phyloP scores from a whole-genome alignment of 2,113 vertebrate species.

The Raja brachyura region DNA sequence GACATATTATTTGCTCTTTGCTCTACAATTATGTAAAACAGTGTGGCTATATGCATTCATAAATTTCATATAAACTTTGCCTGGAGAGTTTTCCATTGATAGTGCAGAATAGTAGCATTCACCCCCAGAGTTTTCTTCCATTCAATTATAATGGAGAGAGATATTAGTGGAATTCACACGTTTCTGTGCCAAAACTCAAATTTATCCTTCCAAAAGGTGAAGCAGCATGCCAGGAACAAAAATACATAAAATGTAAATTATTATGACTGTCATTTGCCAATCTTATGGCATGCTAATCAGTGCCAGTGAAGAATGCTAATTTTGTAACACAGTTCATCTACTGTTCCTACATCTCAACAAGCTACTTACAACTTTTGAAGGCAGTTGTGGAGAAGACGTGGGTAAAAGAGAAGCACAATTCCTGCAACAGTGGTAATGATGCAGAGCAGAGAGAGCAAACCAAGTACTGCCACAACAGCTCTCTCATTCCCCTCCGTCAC shows the following conservation, averaged over 20 bases:
- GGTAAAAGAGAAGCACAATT: not conserved
- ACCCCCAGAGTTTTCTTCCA: not conserved
- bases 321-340: not conserved
- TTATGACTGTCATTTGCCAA: not conserved
- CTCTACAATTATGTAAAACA: not conserved
- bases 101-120: not conserved
- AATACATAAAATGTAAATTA: not conserved
- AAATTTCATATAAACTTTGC: not conserved
- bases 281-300: not conserved
- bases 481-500: slow-evolving; percentile 11
- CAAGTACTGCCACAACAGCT: slow-evolving; percentile 32
- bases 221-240: not conserved
- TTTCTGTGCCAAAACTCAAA: not conserved
- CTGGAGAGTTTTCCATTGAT: not conserved
- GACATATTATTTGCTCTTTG: not conserved
- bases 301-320: not conserved
- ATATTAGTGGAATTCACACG: not conserved
- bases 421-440: not conserved
- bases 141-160: not conserved
- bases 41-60: not conserved
- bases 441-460: slow-evolving; percentile 21
- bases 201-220: not conserved
- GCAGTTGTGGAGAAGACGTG: not conserved
- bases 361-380: slow-evolving; percentile 34
- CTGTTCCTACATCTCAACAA: not conserved